These are phyloP conservation scores for Lophotis ruficrista DNA, from an alignment of 2,113 vertebrate species.

Conservation along the genomic window DNA sequence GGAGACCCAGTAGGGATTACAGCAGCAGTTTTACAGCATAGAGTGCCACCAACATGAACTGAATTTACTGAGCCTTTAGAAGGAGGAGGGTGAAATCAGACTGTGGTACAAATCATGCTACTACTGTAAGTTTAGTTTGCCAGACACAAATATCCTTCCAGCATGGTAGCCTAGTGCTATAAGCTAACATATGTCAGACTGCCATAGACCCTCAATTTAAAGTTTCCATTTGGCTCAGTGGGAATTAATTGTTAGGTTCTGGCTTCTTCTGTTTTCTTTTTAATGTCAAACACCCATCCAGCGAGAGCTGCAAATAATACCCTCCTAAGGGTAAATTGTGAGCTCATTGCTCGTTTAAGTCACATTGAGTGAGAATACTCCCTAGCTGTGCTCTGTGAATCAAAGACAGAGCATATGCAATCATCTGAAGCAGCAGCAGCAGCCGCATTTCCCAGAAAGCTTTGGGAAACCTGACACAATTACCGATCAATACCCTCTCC, in stretches of 20 bases:
- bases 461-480: slow-evolving; percentile 64
- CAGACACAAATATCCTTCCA: slow-evolving; percentile 30
- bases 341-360: slow-evolving; percentile 62
- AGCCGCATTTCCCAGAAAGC: slow-evolving; percentile 53
- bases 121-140: slow-evolving; percentile 39
- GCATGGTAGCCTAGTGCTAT: slow-evolving; percentile 23
- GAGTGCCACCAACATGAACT: neutral
- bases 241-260: slow-evolving; percentile 61
- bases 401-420: slow-evolving; percentile 51
- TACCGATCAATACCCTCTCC: slow-evolving; percentile 66
- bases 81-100: neutral
- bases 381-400: slow-evolving; percentile 55
- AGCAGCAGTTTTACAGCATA: slow-evolving; percentile 16
- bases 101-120: slow-evolving; percentile 47
- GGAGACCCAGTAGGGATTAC: slow-evolving; percentile 21
- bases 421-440: slow-evolving; percentile 48
- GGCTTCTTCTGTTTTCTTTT: slow-evolving; percentile 49
- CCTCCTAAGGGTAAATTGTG: slow-evolving; percentile 66
- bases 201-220: slow-evolving; percentile 22
- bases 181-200: slow-evolving; percentile 27
- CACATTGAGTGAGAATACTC: slow-evolving; percentile 57
- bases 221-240: slow-evolving; percentile 49
- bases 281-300: slow-evolving; percentile 43
- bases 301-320: slow-evolving; percentile 53
- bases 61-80: slow-evolving; percentile 49